phyloP scores from a whole-genome alignment of 2,113 vertebrate species.

The Hypanus sabinus region DNA sequence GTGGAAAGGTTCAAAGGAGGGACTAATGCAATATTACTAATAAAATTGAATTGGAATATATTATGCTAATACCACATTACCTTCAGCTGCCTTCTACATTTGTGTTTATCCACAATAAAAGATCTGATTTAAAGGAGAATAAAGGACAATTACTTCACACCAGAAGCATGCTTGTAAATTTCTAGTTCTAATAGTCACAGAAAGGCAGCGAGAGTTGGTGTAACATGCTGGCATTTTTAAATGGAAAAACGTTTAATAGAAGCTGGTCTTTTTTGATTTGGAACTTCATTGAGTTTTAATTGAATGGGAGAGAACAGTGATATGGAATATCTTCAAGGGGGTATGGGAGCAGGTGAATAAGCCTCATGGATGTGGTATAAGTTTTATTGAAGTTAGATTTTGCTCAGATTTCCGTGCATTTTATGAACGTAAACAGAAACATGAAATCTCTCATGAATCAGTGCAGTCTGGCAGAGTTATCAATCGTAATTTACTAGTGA shows the following conservation, averaged over 20 bases:
- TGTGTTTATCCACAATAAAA: background rate
- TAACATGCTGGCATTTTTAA: background rate
- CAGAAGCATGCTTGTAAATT: background rate
- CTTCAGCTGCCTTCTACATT: constrained; percentile 9
- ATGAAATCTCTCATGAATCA: background rate
- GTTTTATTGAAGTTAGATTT: background rate
- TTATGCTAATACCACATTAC: constrained; percentile 28
- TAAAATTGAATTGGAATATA: constrained; percentile 32
- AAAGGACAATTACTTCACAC: background rate
- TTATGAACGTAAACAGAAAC: background rate
- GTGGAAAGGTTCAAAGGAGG: constrained; percentile 31
- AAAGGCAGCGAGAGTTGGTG: background rate
- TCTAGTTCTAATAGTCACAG: background rate
- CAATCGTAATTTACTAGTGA: background rate
- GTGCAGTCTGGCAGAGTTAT: background rate
- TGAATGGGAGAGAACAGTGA: background rate
- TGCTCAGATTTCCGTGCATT: background rate
- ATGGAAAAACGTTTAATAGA: background rate
- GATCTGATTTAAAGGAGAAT: background rate
- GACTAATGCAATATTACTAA: constrained; percentile 30
- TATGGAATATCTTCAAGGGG: background rate
- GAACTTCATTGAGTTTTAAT: background rate
- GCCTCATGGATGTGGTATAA: too few species aligned
- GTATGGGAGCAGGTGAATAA: background rate
- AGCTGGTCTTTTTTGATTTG: background rate